phyloP scores from a whole-genome alignment of 2,797 vertebrate species.

The Jordanella pulchra region DNA sequence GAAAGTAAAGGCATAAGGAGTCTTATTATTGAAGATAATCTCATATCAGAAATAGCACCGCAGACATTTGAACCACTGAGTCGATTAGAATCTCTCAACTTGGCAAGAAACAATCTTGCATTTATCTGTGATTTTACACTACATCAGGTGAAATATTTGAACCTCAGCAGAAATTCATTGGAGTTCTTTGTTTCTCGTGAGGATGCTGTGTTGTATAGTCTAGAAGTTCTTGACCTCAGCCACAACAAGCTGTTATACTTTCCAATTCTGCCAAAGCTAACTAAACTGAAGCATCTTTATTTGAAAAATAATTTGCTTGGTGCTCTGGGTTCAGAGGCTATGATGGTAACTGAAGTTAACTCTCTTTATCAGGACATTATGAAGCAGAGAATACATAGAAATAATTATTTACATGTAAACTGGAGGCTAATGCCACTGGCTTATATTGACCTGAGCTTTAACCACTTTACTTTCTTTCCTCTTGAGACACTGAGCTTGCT shows the following conservation, averaged over 20 bases:
- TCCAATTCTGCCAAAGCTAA: conserved; percentile 76
- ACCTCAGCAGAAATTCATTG: conserved; percentile 81
- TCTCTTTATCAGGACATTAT: conserved; percentile 67
- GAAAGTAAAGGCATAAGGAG: conserved; percentile 59
- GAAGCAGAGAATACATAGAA: conserved; percentile 22
- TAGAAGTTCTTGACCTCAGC: conserved; percentile 81
- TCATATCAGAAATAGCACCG: conserved; percentile 77
- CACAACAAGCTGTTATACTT: conserved; percentile 81
- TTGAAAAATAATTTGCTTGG: conserved; percentile 81
- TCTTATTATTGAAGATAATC: conserved; percentile 78
- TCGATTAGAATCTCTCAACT: conserved; percentile 72
- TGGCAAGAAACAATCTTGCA: conserved; percentile 80
- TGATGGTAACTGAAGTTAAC: conserved; percentile 49
- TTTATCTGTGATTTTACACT: conserved; percentile 83
- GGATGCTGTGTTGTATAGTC: conserved; percentile 60
- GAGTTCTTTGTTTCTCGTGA: conserved; percentile 76
- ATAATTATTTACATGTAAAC: conserved; percentile 45
- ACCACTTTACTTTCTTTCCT: conserved; percentile 77
- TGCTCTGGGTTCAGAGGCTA: conserved; percentile 65
- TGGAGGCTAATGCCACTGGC: conserved; percentile 58
- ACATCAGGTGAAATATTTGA: conserved; percentile 75
- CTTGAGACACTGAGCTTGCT: conserved; percentile 75
- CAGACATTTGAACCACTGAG: conserved; percentile 77
- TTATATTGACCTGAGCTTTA: conserved; percentile 83
- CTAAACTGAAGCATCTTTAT: conserved; percentile 73